Conservation (phyloP, 2,888 invertebrate genomes). For the Lithophane semibrunnea region DNA sequence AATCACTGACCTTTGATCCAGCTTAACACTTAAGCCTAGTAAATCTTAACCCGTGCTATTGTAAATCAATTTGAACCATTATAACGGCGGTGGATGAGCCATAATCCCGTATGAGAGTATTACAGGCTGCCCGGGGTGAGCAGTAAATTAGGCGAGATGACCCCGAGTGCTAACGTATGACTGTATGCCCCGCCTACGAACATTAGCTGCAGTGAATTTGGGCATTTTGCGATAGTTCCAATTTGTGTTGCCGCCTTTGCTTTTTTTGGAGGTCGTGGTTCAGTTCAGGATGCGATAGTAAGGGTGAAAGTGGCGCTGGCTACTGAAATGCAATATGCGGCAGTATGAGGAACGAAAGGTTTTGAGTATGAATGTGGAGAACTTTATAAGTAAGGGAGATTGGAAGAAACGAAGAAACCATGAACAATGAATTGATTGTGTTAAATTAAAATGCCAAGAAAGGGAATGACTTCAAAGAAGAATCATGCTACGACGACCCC, state of each 20-base stretch:
- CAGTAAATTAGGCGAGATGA: slow-evolving; percentile 66
- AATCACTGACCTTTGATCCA: slow-evolving; percentile 56
- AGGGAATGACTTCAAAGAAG: not conserved
- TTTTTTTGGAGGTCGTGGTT: slow-evolving; percentile 8
- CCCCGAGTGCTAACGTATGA: slow-evolving; percentile 61
- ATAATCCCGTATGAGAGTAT: slow-evolving; percentile 68
- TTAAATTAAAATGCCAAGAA: not conserved
- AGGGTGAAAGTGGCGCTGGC: not conserved
- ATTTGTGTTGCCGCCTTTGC: slow-evolving; percentile 48
- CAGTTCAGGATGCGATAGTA: not conserved
- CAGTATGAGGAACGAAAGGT: too few species aligned
- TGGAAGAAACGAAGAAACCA: not conserved
- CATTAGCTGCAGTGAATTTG: slow-evolving; percentile 66
- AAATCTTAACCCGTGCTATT: slow-evolving; percentile 68
- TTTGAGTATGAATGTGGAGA: not conserved
- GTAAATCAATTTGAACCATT: slow-evolving; percentile 72
- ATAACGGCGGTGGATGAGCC: slow-evolving; percentile 66
- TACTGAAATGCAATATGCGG: too few species aligned
- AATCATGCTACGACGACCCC: not conserved
- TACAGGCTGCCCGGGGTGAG: slow-evolving; percentile 60
- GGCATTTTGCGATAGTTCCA: slow-evolving; percentile 55
- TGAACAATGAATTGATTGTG: not conserved
- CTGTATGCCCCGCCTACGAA: slow-evolving; percentile 59
- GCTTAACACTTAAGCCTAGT: slow-evolving; percentile 67
- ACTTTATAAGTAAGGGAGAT: not conserved